These are phyloP conservation scores for Aplocera efformata DNA, from an alignment of 2,888 invertebrate species.

Conservation along the genomic window DNA sequence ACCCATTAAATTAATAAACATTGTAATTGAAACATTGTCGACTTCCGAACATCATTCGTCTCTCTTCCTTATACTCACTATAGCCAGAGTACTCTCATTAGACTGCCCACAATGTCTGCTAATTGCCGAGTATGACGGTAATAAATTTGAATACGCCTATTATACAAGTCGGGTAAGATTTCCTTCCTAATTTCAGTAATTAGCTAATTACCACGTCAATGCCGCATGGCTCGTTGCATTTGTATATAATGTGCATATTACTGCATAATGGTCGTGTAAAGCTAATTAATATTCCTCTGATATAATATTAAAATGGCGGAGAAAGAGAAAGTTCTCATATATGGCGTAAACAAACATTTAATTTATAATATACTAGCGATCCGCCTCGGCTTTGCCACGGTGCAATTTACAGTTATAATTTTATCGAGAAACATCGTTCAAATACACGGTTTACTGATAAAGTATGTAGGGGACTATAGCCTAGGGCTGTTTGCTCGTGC, in stretches of 20 bases:
- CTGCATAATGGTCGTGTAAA: constrained; percentile 4
- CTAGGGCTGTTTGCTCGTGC: no score
- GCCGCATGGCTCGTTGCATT: constrained; percentile 1
- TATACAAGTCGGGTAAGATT: constrained; percentile 9
- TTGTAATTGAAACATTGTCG: constrained; percentile 8
- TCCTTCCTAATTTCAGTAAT: constrained; percentile 7
- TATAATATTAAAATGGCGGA: neutral
- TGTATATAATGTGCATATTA: constrained; percentile 18
- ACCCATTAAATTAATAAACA: constrained; percentile 5
- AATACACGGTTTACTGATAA: no score
- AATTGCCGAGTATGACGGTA: constrained; percentile 8
- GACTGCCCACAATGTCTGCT: constrained; percentile 6
- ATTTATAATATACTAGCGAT: no score
- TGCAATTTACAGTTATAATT: no score
- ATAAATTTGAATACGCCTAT: constrained; percentile 13
- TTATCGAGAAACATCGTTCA: no score
- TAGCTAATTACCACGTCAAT: constrained; percentile 7
- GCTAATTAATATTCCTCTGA: constrained; percentile 5
- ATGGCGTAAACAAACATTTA: constrained; percentile 3
- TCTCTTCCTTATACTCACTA: constrained; percentile 9
- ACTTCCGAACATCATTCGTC: constrained; percentile 13
- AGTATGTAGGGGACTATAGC: no score
- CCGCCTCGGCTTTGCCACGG: no score
- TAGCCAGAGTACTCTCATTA: neutral
- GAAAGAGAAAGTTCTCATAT: constrained; percentile 9